A percentile compares a stretch with the other conserved stretches of the same genome.
Conservation (phyloP, 92 coral and sea anemone genomes). For the Parazoanthus darwini region DNA sequence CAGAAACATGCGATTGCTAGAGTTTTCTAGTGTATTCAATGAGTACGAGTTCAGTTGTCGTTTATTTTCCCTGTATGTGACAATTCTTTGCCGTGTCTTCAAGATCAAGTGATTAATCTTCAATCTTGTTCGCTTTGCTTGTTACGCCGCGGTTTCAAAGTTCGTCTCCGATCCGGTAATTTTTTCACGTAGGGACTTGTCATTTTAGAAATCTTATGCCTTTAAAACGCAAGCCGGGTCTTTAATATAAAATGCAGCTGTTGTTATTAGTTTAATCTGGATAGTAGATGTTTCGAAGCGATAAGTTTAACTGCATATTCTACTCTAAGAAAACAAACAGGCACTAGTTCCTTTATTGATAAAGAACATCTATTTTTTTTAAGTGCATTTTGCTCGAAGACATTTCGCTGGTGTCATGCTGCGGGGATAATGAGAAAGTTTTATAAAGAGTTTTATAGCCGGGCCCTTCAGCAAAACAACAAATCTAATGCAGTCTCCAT, state of each 20-base stretch:
- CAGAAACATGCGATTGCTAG: not conserved
- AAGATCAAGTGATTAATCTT: not conserved
- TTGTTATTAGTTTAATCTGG: not conserved
- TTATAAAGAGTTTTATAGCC: constrained; percentile 8
- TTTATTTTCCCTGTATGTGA: not conserved
- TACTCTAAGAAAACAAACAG: not conserved
- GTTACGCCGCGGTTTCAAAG: not conserved
- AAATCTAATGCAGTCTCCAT: not conserved
- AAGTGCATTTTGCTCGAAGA: not conserved
- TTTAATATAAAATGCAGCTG: not conserved
- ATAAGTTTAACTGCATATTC: not conserved
- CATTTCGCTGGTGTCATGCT: constrained; percentile 3
- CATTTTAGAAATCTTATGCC: not conserved
- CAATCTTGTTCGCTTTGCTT: not conserved
- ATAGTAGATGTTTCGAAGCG: not conserved
- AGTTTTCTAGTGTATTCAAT: not conserved
- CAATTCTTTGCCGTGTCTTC: not conserved
- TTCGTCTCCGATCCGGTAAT: not conserved
- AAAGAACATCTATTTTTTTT: not conserved
- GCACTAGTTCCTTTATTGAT: not conserved
- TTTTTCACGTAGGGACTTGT: not conserved
- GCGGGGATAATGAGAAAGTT: constrained; percentile 17
- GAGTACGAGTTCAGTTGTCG: not conserved
- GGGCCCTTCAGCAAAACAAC: not conserved
- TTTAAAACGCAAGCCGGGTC: not conserved